Evolutionary conservation across 2,888 invertebrate species (phyloP).

Genomic region (Platycheirus albimanus): DNA sequence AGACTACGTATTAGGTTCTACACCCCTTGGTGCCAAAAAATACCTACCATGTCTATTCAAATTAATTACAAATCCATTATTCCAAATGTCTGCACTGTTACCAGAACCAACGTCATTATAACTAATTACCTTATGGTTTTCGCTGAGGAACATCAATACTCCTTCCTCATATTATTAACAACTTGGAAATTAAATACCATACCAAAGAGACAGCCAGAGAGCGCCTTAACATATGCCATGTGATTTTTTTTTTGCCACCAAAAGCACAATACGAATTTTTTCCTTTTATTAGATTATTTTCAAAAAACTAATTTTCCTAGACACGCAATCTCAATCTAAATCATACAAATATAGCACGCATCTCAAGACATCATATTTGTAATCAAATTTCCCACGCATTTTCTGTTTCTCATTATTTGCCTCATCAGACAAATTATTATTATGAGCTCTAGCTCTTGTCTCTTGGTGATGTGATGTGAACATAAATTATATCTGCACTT

Average conservation of each 20-base stretch:
- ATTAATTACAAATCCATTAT: too few species aligned
- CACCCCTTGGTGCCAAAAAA: too few species aligned
- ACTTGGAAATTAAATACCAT: background rate
- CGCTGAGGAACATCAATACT: background rate
- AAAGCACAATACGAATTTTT: background rate
- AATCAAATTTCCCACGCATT: constrained; percentile 3
- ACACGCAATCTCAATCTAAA: background rate
- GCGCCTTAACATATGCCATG: background rate
- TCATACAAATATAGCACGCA: background rate
- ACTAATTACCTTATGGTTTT: too few species aligned
- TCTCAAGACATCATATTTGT: background rate
- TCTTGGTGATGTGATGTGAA: background rate
- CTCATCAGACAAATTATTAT: background rate
- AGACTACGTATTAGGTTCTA: too few species aligned
- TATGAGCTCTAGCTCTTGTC: background rate
- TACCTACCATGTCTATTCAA: too few species aligned
- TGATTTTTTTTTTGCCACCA: background rate
- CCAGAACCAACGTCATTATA: too few species aligned
- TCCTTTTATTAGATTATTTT: background rate
- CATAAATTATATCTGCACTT: background rate
- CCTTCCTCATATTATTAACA: background rate
- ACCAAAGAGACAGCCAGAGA: background rate
- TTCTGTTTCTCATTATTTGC: background rate
- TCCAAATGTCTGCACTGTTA: too few species aligned
- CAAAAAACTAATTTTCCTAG: background rate